Evolutionary conservation across 2,797 vertebrate species (phyloP).

Genomic region (Premnoplex brunnescens): DNA sequence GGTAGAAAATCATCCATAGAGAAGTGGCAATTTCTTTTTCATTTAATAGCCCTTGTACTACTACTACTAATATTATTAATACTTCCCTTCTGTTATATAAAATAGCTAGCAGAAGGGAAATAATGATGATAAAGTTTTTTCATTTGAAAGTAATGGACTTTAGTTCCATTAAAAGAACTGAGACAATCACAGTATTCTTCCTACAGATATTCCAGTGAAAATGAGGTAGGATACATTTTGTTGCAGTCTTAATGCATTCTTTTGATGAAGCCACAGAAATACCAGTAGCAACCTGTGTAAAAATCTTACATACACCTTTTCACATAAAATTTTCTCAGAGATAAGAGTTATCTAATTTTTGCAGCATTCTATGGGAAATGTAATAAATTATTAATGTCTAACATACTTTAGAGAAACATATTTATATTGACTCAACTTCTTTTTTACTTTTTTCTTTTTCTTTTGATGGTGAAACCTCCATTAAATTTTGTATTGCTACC

Average conservation of each 20-base stretch:
- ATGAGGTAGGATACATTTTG: neutral
- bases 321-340: neutral
- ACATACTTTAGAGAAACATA: neutral
- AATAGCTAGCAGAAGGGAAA: conserved; percentile 1
- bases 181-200: neutral
- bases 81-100: neutral
- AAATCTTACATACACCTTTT: neutral
- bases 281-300: neutral
- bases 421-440: neutral
- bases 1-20: neutral
- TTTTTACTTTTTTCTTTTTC: neutral
- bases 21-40: neutral
- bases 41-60: neutral
- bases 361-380: neutral
- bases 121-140: neutral
- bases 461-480: neutral
- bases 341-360: neutral
- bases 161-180: neutral
- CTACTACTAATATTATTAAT: neutral
- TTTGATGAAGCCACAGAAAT: conserved; percentile 15
- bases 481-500: neutral
- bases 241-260: neutral
- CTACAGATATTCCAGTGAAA: neutral
- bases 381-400: neutral
- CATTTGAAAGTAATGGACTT: neutral